Evolutionary conservation across 1,140 invertebrate species (phyloP).

Genomic region (Lineus longissimus): DNA sequence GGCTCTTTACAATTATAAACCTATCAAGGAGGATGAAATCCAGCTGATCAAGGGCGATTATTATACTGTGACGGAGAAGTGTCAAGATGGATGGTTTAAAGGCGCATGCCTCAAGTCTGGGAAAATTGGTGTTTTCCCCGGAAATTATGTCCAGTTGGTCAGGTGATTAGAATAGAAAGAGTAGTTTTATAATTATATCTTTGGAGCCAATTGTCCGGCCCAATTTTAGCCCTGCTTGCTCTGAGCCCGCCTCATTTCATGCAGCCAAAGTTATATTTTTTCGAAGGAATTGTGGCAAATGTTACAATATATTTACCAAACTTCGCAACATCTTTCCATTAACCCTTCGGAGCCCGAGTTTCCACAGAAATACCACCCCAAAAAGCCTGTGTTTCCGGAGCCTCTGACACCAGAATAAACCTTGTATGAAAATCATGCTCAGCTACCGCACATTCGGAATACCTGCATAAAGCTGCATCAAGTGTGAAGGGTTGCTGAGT

Average conservation of each 20-base stretch:
- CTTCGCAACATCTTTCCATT: no score
- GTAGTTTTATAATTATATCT: conserved; percentile 6
- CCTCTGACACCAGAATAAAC: no score
- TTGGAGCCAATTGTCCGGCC: no score
- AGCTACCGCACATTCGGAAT: no score
- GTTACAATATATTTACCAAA: no score
- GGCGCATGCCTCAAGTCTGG: conserved; percentile 55
- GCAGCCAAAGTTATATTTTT: background rate
- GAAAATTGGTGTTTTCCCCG: conserved; percentile 46
- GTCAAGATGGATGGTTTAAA: conserved; percentile 52
- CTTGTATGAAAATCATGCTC: no score
- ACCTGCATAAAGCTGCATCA: no score
- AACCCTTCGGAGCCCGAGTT: no score
- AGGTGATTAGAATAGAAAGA: conserved; percentile 55
- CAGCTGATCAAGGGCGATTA: conserved; percentile 47
- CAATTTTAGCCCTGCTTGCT: conserved; percentile 6
- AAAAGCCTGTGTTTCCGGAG: no score
- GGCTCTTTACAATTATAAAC: conserved; percentile 50
- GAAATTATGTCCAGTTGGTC: conserved; percentile 58
- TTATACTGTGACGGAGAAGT: conserved; percentile 48
- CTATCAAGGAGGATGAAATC: conserved; percentile 48
- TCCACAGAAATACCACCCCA: no score
- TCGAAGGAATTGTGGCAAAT: conserved; percentile 15
- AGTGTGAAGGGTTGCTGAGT: no score
- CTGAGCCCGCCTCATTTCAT: background rate